Percentiles rank a stretch among this genome's conserved stretches.
Evolutionary conservation across 2,888 invertebrate species (phyloP).

Genomic region (Pecten maximus): DNA sequence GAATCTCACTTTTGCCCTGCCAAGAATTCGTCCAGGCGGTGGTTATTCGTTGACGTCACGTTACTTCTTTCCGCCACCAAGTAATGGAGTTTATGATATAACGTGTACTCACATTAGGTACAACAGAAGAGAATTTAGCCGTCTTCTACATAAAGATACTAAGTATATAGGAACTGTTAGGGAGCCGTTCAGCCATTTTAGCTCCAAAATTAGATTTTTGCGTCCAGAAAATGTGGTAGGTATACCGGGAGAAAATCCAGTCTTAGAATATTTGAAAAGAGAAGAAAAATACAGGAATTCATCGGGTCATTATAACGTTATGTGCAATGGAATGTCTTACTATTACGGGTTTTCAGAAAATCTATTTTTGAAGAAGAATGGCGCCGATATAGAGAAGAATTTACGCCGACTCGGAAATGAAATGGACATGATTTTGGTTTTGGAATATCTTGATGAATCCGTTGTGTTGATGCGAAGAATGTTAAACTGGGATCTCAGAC

Average conservation of each 20-base stretch:
- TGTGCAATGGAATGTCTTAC: too few relatives aligned
- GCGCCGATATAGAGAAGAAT: too few relatives aligned
- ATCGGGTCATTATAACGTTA: too few relatives aligned
- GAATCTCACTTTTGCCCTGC: not conserved
- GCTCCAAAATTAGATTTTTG: not conserved
- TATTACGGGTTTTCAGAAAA: too few relatives aligned
- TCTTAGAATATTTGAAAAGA: not conserved
- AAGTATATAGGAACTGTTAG: not conserved
- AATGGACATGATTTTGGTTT: not conserved
- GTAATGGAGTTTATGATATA: not conserved
- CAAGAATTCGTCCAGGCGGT: not conserved
- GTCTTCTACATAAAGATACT: not conserved
- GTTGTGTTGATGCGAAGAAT: constrained; percentile 69
- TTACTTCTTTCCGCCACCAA: not conserved
- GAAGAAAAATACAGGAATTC: too few relatives aligned
- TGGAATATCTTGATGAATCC: constrained; percentile 75
- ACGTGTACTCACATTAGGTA: not conserved
- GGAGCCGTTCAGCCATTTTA: not conserved
- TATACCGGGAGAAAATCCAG: not conserved
- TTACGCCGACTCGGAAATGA: constrained; percentile 42
- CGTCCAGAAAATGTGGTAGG: not conserved
- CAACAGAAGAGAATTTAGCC: not conserved
- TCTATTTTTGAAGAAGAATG: too few relatives aligned
- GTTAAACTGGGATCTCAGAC: not conserved
- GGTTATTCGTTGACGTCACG: not conserved